Conservation (phyloP, 2,113 vertebrate genomes). For the Cyprinus carpio region DNA sequence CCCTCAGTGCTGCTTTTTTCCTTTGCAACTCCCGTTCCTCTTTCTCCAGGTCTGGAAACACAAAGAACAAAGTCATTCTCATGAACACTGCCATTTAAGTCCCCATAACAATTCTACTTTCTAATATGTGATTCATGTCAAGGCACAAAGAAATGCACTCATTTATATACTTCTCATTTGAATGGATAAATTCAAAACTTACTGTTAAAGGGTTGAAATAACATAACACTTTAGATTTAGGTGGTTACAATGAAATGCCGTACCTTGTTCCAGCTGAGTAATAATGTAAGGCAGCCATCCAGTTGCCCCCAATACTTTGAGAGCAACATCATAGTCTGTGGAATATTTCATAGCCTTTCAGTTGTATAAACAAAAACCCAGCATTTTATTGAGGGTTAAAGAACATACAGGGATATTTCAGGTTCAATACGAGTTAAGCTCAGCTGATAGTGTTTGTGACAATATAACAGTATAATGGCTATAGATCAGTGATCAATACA, state of each 20-base stretch:
- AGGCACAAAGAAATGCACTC: background rate
- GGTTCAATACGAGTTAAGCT: background rate
- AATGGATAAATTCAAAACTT: background rate
- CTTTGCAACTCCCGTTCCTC: constrained; percentile 24
- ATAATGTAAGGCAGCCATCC: constrained; percentile 65
- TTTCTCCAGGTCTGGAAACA: constrained; percentile 47
- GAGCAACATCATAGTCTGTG: constrained; percentile 67
- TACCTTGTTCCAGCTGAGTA: constrained; percentile 67
- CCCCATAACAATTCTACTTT: background rate
- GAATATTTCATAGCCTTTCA: background rate
- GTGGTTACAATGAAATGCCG: background rate
- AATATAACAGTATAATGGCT: background rate
- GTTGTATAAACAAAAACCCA: background rate
- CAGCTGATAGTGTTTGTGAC: background rate
- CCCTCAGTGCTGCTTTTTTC: constrained; percentile 41
- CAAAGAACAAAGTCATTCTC: background rate
- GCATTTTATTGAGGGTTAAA: background rate
- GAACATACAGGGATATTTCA: background rate
- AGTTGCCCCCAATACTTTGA: constrained; percentile 66
- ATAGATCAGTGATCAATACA: background rate
- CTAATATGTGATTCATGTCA: background rate
- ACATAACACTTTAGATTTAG: background rate
- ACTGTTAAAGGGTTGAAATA: background rate
- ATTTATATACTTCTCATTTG: background rate
- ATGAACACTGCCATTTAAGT: background rate